A percentile compares a stretch with the other conserved stretches of the same genome.
phyloP scores from a whole-genome alignment of 2,888 invertebrate species.

The Lochmaea capreae region DNA sequence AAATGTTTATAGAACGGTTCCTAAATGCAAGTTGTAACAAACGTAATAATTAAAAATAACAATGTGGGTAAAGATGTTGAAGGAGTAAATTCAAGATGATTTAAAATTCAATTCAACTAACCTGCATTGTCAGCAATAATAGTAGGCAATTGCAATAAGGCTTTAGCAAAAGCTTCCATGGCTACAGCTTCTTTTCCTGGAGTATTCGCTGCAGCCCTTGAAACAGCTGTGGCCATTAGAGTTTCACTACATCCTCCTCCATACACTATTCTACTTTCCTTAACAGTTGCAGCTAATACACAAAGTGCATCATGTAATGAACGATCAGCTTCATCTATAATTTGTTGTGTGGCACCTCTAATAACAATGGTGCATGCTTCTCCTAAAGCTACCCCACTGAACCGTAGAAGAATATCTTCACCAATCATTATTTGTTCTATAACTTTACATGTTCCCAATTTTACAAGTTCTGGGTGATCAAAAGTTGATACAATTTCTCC shows the following conservation, averaged over 20 bases:
- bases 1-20: too few species aligned
- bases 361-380: constrained; percentile 98
- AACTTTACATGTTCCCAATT: constrained; percentile 92
- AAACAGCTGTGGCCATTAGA: constrained; percentile 95
- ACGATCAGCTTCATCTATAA: constrained; percentile 97
- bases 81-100: neutral
- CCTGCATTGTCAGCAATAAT: constrained; percentile 99
- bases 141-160: constrained; percentile 90
- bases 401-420: constrained; percentile 93
- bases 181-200: constrained; percentile 98
- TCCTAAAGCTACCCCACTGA: constrained; percentile 93
- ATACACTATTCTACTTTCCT: constrained; percentile 89
- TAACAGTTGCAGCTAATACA: constrained; percentile 94
- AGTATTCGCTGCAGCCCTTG: constrained; percentile 84
- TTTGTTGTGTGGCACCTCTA: constrained; percentile 97
- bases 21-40: too few species aligned
- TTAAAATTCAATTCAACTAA: neutral
- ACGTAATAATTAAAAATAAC: too few species aligned
- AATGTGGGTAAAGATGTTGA: too few species aligned
- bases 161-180: constrained; percentile 93
- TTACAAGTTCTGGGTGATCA: constrained; percentile 91
- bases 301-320: constrained; percentile 98
- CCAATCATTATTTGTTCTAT: constrained; percentile 99
- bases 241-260: constrained; percentile 95
- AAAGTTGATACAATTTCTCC: constrained; percentile 99